phyloP scores from a whole-genome alignment of 2,888 invertebrate species.

The Smittia sp. region DNA sequence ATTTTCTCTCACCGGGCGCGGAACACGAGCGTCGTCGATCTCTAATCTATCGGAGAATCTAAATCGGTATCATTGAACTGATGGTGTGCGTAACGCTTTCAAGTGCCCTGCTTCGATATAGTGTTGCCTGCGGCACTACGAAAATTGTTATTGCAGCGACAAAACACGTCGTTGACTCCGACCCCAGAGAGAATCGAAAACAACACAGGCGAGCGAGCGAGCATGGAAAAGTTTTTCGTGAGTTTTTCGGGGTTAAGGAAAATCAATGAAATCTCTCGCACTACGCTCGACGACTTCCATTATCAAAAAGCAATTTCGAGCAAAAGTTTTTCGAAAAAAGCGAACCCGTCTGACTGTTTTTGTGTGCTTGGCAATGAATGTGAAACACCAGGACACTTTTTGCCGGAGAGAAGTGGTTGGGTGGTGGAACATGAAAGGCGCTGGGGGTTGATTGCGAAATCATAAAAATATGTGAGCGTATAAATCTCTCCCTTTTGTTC shows the following conservation, averaged over 20 bases:
- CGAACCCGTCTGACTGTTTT: not conserved
- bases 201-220: not conserved
- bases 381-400: constrained; percentile 34
- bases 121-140: constrained; percentile 5
- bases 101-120: not conserved
- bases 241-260: constrained; percentile 26
- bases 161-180: not conserved
- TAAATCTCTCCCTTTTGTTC: constrained; percentile 29
- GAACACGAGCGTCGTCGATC: not conserved
- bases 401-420: not conserved
- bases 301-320: constrained; percentile 39
- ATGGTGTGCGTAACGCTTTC: constrained; percentile 16
- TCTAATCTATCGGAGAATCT: constrained; percentile 30
- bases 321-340: not conserved
- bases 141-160: constrained; percentile 2
- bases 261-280: constrained; percentile 20
- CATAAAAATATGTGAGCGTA: not conserved
- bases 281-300: not conserved
- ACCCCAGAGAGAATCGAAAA: not conserved
- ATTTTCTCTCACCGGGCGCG: not conserved
- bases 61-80: constrained; percentile 33
- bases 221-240: not conserved
- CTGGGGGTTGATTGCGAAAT: constrained; percentile 28
- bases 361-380: constrained; percentile 27
- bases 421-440: not conserved